phyloP scores from a whole-genome alignment of 2,888 invertebrate species.

The Molorchus minor region DNA sequence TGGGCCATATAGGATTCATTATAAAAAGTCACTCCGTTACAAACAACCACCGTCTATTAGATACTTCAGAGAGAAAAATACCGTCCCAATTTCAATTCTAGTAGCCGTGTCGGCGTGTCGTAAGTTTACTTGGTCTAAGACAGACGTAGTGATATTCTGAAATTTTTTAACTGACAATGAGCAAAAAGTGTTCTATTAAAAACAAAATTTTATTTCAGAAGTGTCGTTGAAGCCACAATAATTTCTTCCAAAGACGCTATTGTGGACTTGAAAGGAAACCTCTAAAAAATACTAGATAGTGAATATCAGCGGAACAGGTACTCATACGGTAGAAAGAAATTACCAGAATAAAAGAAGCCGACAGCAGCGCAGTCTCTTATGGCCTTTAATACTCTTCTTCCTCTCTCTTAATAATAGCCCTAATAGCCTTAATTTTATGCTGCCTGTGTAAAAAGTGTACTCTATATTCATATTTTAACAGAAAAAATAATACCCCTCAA shows the following conservation, averaged over 20 bases:
- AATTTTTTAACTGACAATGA: too few species aligned
- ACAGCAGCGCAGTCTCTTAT: slow-evolving; percentile 72
- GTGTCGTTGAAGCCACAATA: slow-evolving; percentile 77
- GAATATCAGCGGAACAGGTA: slow-evolving; percentile 34
- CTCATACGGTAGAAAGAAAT: slow-evolving; percentile 33
- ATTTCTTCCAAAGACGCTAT: slow-evolving; percentile 72
- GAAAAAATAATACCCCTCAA: slow-evolving; percentile 78
- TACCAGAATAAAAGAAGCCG: slow-evolving; percentile 41
- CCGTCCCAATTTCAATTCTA: too few species aligned
- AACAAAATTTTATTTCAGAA: slow-evolving; percentile 63
- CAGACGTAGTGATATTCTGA: too few species aligned
- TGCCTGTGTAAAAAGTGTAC: slow-evolving; percentile 88
- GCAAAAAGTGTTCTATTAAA: not conserved
- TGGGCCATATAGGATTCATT: too few species aligned
- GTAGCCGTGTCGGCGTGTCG: too few species aligned
- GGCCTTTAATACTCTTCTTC: slow-evolving; percentile 81
- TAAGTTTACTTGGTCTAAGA: too few species aligned
- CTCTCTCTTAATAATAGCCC: slow-evolving; percentile 76
- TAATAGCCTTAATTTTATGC: slow-evolving; percentile 79
- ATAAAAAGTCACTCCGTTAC: too few species aligned
- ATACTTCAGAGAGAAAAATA: too few species aligned
- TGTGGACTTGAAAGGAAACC: slow-evolving; percentile 76
- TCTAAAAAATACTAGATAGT: slow-evolving; percentile 68
- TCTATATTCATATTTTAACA: slow-evolving; percentile 80
- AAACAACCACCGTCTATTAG: too few species aligned